Conservation (phyloP, 2,888 invertebrate species). For the Nudaria mundana region DNA sequence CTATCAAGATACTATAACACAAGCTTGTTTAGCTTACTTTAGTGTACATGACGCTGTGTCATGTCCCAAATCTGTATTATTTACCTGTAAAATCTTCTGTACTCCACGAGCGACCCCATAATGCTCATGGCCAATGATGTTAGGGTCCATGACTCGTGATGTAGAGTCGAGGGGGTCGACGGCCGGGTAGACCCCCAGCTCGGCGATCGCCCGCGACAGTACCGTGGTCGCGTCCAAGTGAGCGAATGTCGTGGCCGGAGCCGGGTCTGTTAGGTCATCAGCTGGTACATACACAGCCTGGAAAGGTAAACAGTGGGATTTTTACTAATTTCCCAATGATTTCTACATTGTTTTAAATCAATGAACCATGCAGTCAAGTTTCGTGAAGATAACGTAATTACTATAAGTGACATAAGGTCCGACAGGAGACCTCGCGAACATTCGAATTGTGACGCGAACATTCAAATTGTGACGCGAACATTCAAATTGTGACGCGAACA, state of each 20-base stretch:
- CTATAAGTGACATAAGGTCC: no score
- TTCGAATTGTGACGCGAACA: no score
- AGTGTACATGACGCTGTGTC: no score
- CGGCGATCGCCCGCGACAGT: conserved; percentile 95
- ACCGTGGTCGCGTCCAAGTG: conserved; percentile 97
- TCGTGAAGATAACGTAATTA: no score
- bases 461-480: no score
- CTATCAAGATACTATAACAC: no score
- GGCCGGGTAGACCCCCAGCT: conserved; percentile 95
- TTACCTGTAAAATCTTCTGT: conserved; percentile 86
- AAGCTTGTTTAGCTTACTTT: no score
- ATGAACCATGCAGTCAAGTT: no score
- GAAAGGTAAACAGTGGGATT: not conserved
- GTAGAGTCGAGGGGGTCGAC: conserved; percentile 97
- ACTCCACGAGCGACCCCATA: conserved; percentile 94
- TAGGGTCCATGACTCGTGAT: conserved; percentile 96
- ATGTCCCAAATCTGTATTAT: not conserved
- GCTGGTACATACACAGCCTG: conserved; percentile 97
- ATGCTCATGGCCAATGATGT: conserved; percentile 93
- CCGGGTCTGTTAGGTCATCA: conserved; percentile 96
- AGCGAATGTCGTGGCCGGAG: conserved; percentile 97
- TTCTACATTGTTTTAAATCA: no score
- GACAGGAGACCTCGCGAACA: no score
- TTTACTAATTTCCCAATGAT: no score
- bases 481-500: no score